Conservation (phyloP, 2,888 invertebrate species). For the Temnothorax unifasciatus region DNA sequence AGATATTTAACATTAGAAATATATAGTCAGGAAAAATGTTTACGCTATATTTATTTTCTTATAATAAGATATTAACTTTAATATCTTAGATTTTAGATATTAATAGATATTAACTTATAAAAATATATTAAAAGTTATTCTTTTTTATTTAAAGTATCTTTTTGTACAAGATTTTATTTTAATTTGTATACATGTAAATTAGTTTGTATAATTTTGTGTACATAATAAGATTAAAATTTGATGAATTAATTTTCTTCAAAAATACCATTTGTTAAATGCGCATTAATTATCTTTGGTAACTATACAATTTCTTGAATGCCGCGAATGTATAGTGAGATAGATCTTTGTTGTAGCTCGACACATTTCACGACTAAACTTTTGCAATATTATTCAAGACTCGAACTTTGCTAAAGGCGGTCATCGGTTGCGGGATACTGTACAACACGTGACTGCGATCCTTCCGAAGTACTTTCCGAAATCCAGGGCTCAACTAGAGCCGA, state of each 20-base stretch:
- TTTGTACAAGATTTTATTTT: too few relatives aligned
- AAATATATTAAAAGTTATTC: too few relatives aligned
- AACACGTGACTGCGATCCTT: constrained; percentile 34
- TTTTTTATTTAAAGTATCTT: too few relatives aligned
- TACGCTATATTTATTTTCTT: too few relatives aligned
- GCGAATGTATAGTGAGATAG: not conserved
- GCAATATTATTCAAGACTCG: constrained; percentile 15
- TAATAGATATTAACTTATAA: too few relatives aligned
- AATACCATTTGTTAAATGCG: not conserved
- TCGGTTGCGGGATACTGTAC: constrained; percentile 12
- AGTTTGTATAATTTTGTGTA: too few relatives aligned
- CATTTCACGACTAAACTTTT: constrained; percentile 6
- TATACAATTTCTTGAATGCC: not conserved
- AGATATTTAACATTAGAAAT: not conserved
- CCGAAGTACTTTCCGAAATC: constrained; percentile 42
- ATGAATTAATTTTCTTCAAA: too few relatives aligned
- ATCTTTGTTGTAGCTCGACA: not conserved
- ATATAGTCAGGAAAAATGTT: not conserved
- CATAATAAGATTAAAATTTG: too few relatives aligned
- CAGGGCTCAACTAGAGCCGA: constrained; percentile 20
- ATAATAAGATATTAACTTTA: too few relatives aligned
- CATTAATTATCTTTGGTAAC: not conserved
- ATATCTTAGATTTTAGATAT: too few relatives aligned
- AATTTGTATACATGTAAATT: too few relatives aligned
- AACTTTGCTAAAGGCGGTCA: constrained; percentile 12